Percentiles rank a stretch among this genome's conserved stretches.
Conservation (phyloP, 2,797 vertebrate genomes). For the Halcyon chelicuti region DNA sequence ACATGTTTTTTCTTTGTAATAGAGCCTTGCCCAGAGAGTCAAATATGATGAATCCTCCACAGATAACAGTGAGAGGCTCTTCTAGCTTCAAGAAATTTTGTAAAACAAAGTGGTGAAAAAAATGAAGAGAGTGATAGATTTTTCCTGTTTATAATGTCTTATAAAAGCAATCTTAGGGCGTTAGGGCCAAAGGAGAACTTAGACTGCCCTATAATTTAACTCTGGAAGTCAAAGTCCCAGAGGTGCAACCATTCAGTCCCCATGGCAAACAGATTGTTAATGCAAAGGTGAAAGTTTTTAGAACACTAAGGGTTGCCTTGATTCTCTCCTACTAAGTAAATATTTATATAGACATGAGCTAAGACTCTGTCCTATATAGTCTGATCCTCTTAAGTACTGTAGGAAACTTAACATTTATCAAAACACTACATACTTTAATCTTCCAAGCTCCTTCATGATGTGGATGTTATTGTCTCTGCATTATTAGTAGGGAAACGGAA, state of each 20-base stretch:
- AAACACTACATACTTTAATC: neutral
- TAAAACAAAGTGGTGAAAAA: neutral
- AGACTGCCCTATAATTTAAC: neutral
- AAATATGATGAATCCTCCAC: neutral
- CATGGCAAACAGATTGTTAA: neutral
- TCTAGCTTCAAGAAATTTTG: neutral
- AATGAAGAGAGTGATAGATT: neutral
- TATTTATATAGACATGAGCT: neutral
- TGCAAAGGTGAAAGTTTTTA: neutral
- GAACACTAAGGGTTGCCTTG: neutral
- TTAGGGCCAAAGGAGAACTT: neutral
- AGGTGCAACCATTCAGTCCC: neutral
- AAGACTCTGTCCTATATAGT: neutral
- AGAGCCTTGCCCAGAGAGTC: neutral
- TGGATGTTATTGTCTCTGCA: neutral
- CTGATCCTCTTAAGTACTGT: neutral
- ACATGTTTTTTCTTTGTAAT: slow-evolving; percentile 7
- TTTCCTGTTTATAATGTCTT: neutral
- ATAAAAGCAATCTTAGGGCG: neutral
- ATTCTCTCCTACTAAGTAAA: neutral
- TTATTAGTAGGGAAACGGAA: neutral
- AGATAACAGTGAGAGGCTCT: neutral
- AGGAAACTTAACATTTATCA: neutral
- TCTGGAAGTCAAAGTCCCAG: neutral
- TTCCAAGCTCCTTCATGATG: neutral